Evolutionary conservation across 2,113 vertebrate genomes (phyloP).

Genomic region (Notarius quadriscutis): DNA sequence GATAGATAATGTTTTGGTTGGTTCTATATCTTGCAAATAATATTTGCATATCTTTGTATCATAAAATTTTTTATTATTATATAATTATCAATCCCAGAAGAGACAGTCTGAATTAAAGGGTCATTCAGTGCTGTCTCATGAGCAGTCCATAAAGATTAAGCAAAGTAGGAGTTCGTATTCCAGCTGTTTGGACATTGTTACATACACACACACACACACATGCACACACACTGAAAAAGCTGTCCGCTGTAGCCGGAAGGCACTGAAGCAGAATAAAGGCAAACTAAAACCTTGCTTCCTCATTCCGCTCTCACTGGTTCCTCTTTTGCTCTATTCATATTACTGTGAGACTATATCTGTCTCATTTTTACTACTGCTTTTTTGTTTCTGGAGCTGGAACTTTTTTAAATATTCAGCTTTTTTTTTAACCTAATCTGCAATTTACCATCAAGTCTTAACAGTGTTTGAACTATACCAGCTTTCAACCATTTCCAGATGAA

Average conservation of each 20-base stretch:
- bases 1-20: neutral
- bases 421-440: neutral
- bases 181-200: neutral
- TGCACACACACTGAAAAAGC: neutral
- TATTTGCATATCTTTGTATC: neutral
- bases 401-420: neutral
- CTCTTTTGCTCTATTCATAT: slow-evolving; percentile 35
- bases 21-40: neutral
- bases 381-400: neutral
- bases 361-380: slow-evolving; percentile 14
- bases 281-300: slow-evolving; percentile 39
- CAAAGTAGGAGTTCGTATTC: neutral
- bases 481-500: neutral
- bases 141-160: neutral
- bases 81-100: neutral
- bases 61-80: neutral
- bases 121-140: neutral
- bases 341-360: slow-evolving; percentile 2
- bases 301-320: slow-evolving; percentile 35
- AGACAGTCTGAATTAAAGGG: neutral
- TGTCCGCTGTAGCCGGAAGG: neutral
- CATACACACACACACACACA: neutral
- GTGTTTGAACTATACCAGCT: neutral
- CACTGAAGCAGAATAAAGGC: slow-evolving; percentile 17
- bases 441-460: neutral